Conservation (phyloP, 1,140 invertebrate species). For the Medauroidea extradentata region DNA sequence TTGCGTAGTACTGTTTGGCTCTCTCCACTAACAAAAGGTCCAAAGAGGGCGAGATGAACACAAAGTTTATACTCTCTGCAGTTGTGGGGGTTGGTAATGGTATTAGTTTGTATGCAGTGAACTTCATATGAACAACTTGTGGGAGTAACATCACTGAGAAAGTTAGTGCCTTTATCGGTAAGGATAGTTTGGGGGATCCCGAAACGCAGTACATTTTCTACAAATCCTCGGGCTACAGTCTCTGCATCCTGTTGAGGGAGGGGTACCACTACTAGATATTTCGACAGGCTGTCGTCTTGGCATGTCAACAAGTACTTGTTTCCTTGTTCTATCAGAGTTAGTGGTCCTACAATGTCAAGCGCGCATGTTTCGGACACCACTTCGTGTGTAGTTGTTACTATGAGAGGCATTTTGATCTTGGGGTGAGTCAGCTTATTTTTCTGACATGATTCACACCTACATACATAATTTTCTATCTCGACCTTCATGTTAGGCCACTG, state of each 20-base stretch:
- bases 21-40: too few relatives aligned
- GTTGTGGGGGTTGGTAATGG: too few relatives aligned
- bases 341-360: constrained; percentile 10
- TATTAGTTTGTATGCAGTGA: too few relatives aligned
- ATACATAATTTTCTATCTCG: constrained; percentile 5
- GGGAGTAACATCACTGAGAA: constrained; percentile 10
- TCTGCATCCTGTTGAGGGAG: background rate
- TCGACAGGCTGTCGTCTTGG: constrained; percentile 5
- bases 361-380: background rate
- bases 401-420: background rate
- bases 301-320: too few relatives aligned
- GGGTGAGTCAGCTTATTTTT: constrained; percentile 4
- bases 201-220: background rate
- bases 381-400: constrained; percentile 1
- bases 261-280: constrained; percentile 1
- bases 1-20: too few relatives aligned
- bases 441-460: constrained; percentile 12
- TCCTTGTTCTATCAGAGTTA: too few relatives aligned
- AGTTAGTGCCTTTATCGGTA: constrained; percentile 4
- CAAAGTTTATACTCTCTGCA: too few relatives aligned
- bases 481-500: constrained; percentile 3
- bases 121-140: too few relatives aligned
- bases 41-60: too few relatives aligned
- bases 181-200: background rate
- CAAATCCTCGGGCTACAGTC: background rate